phyloP scores from a whole-genome alignment of 2,797 vertebrate genomes.

The Ctenosaura bakeri region DNA sequence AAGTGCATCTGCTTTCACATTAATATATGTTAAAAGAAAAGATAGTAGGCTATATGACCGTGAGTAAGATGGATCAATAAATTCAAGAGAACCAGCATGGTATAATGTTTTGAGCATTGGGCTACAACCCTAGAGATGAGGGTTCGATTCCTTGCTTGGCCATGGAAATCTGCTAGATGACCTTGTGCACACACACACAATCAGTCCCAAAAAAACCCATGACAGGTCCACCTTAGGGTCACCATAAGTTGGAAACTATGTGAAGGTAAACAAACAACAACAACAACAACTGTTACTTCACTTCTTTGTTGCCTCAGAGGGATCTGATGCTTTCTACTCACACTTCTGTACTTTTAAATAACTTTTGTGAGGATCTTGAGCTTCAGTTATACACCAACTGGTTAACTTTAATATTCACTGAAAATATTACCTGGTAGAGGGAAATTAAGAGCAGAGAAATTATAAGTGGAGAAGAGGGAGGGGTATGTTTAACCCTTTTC shows the following conservation, averaged over 20 bases:
- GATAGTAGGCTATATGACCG: background rate
- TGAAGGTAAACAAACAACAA: no score
- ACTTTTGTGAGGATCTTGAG: background rate
- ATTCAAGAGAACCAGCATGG: background rate
- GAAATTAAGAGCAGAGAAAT: background rate
- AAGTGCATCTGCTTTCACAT: conserved; percentile 12
- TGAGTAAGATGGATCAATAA: background rate
- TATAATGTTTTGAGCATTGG: no score
- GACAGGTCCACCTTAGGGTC: no score
- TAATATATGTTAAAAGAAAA: background rate
- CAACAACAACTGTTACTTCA: background rate
- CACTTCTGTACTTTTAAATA: no score
- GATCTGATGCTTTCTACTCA: background rate
- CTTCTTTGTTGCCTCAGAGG: background rate
- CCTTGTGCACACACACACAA: no score
- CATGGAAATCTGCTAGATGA: no score
- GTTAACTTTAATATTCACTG: background rate
- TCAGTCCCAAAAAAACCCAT: no score
- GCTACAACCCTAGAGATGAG: no score
- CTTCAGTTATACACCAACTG: background rate
- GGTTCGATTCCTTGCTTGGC: no score
- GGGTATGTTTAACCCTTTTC: background rate
- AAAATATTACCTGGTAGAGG: background rate
- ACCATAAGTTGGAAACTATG: no score
- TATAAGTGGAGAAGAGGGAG: background rate